phyloP scores from a whole-genome alignment of 2,888 invertebrate genomes.

The Caenorhabditis doughertyi region DNA sequence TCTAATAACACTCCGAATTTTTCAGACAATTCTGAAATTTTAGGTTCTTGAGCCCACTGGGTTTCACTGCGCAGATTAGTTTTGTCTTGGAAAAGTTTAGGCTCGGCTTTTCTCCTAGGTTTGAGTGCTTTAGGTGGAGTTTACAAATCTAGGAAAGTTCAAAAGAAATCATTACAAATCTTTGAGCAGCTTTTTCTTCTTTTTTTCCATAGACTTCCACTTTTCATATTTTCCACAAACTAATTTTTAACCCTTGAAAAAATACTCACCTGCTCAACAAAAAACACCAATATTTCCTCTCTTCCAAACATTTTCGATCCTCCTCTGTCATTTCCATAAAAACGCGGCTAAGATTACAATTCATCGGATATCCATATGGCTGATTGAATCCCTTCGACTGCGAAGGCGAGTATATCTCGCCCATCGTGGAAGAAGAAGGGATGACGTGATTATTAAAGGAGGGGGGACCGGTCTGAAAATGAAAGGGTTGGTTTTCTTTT shows the following conservation, averaged over 20 bases:
- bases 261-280: constrained; percentile 73
- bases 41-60: too few species aligned
- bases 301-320: constrained; percentile 89
- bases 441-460: not conserved
- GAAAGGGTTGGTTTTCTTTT: not conserved
- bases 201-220: not conserved
- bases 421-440: constrained; percentile 43
- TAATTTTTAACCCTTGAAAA: too few species aligned
- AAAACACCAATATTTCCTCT: constrained; percentile 82
- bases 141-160: too few species aligned
- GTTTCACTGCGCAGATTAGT: too few species aligned
- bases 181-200: not conserved
- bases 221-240: not conserved
- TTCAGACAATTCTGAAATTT: too few species aligned
- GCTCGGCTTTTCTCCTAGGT: too few species aligned
- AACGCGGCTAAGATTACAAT: constrained; percentile 69
- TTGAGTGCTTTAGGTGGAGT: too few species aligned
- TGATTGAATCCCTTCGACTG: constrained; percentile 70
- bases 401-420: constrained; percentile 66
- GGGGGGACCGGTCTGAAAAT: not conserved
- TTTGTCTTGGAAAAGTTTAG: too few species aligned
- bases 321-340: constrained; percentile 76
- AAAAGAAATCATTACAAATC: too few species aligned
- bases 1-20: too few species aligned
- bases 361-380: constrained; percentile 72